Conservation (phyloP, 2,888 invertebrate genomes). For the Pseudanteris insignis region DNA sequence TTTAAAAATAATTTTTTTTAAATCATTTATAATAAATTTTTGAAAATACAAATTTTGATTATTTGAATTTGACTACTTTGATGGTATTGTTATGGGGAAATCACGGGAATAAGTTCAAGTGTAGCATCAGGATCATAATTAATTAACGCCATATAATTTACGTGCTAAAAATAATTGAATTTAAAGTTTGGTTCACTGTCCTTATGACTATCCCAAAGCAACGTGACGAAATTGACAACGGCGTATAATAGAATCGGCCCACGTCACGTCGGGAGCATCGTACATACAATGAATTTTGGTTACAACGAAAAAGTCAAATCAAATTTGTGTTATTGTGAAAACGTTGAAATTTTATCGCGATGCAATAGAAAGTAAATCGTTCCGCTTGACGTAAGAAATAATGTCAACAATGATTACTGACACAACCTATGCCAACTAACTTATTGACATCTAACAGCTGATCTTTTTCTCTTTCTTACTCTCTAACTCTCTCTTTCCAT, state of each 20-base stretch:
- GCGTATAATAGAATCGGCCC: constrained; percentile 26
- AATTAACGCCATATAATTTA: no score
- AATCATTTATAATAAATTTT: no score
- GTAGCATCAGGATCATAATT: no score
- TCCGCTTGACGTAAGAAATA: constrained; percentile 2
- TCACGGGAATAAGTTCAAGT: no score
- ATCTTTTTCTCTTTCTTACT: no score
- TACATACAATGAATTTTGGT: constrained; percentile 1
- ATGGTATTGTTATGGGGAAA: no score
- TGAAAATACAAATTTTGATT: no score
- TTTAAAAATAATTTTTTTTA: no score
- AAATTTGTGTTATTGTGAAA: constrained; percentile 7
- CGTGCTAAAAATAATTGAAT: constrained; percentile 4
- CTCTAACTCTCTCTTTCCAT: no score
- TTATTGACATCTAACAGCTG: no score
- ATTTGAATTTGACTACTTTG: no score
- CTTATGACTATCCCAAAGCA: constrained; percentile 17
- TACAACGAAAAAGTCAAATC: constrained; percentile 13
- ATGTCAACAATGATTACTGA: neutral
- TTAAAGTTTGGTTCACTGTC: constrained; percentile 35
- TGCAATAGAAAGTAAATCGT: constrained; percentile 15
- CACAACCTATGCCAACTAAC: neutral
- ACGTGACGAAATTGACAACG: constrained; percentile 35
- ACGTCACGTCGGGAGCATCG: constrained; percentile 21
- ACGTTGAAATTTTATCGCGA: constrained; percentile 3